These are phyloP conservation scores for Entelurus aequoreus DNA, from an alignment of 2,113 vertebrate genomes.

Conservation along the genomic window DNA sequence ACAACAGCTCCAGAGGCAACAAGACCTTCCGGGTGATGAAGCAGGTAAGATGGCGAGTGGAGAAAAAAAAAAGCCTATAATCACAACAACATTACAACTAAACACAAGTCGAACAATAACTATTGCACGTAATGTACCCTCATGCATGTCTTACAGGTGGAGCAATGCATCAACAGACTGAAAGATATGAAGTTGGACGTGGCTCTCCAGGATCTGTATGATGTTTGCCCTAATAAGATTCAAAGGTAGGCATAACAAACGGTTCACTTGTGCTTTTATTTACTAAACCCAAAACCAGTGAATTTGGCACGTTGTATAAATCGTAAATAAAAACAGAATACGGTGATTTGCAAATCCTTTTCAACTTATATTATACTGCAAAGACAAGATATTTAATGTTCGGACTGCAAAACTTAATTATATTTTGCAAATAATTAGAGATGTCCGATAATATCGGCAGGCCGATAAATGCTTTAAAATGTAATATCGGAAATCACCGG, in stretches of 20 bases:
- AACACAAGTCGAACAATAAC: too few species aligned
- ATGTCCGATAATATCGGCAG: too few species aligned
- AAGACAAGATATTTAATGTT: too few species aligned
- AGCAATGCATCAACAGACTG: constrained; percentile 72
- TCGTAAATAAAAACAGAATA: too few species aligned
- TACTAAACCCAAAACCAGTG: too few species aligned
- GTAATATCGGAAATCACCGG: too few species aligned
- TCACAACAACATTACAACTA: background rate
- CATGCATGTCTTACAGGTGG: constrained; percentile 53
- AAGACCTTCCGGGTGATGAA: constrained; percentile 62
- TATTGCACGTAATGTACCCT: background rate
- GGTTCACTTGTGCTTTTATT: background rate
- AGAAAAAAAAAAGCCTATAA: background rate
- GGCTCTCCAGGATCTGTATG: constrained; percentile 55
- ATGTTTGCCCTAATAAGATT: constrained; percentile 58
- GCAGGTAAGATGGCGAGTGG: constrained; percentile 52
- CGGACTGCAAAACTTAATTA: too few species aligned
- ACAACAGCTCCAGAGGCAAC: constrained; percentile 61
- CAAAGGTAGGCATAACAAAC: constrained; percentile 48
- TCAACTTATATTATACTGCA: too few species aligned
- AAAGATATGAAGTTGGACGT: constrained; percentile 67
- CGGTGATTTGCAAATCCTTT: too few species aligned
- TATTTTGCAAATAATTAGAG: too few species aligned
- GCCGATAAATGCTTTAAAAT: too few species aligned
- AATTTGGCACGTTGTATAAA: too few species aligned